Conservation (phyloP, 2,797 vertebrate genomes). For the Silurus aristotelis region DNA sequence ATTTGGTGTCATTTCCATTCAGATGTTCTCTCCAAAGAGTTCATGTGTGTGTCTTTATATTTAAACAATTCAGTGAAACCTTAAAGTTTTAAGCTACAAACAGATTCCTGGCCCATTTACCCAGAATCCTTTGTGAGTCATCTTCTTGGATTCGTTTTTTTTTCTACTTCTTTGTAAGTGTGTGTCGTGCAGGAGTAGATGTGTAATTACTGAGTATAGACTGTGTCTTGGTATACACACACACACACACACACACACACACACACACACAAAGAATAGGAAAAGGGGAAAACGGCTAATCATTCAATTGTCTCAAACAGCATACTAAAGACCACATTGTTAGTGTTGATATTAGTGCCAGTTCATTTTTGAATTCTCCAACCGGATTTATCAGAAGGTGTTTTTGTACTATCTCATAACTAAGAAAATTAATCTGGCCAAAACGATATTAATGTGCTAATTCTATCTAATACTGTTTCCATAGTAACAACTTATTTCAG, state of each 20-base stretch:
- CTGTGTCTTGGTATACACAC: background rate
- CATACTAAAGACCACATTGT: background rate
- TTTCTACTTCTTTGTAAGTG: background rate
- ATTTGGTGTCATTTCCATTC: background rate
- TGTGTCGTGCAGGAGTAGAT: background rate
- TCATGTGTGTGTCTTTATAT: slow-evolving; percentile 25
- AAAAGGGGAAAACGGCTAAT: background rate
- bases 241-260: background rate
- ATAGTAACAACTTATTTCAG: background rate
- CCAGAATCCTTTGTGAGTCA: background rate
- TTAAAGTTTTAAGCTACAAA: background rate
- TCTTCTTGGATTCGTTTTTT: background rate
- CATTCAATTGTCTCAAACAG: background rate
- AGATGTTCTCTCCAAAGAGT: background rate
- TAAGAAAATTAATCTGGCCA: no score
- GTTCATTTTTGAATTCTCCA: background rate
- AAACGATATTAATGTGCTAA: no score
- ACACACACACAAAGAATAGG: no score
- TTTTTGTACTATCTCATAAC: accelerated
- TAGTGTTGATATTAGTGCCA: background rate
- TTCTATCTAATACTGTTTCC: no score
- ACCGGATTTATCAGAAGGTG: background rate
- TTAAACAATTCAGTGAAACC: slow-evolving; percentile 31
- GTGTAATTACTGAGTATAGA: background rate
- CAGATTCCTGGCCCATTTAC: background rate